Evolutionary conservation across 2,888 invertebrate species (phyloP), one percentile per base, ranked within the genome.

Genomic region (Hoplodrina ambigua): DNA sequence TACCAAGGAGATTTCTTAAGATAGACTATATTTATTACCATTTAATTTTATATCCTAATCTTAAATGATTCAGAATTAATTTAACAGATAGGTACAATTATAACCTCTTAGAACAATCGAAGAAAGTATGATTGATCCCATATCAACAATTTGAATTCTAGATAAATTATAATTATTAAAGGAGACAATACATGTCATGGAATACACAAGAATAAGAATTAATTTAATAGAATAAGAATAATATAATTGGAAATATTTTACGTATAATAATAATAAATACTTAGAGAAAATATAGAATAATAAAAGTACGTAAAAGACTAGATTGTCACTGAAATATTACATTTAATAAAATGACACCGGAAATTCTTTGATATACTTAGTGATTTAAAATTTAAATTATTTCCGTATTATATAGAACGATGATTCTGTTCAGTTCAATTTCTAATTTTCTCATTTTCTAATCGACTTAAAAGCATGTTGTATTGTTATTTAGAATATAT

Each of bases 111-210:
- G 72, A 72, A 75, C 72, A 72, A 72, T 75, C 65, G 61, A 76
- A 76, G 76, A 63, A 72, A 74, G 72, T 75, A 78, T 83, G 78
- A 84, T 87, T 87, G 87, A 82, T 87, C 87, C 87, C 87, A 86
- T 87, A 86, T 78, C 86, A 85, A 86, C 83, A 75, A 79, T 79
- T 78, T 52, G 62, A 79, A 73, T 75, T 72, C 56, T 78, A 82
- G 56, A 61, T 55, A 81, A 83, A 75, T 50, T 72, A 75, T 57
- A 61, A 46, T 46, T 50, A 54, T 56, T 50, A 52, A 73, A 68
- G 20, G 69, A 72, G 53, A 69, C 58, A 70, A 75, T 67, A 54
- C 37, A 41, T 65, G 80, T 78, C 76, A 80, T 80, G 82, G 82
- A 76, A 80, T 77, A 80, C 46, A 72, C 25, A 76, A 70, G 44